Evolutionary conservation across 2,113 vertebrate species (phyloP), one percentile per base, ranked within the genome.

Genomic region (Nyctibius bracteatus): DNA sequence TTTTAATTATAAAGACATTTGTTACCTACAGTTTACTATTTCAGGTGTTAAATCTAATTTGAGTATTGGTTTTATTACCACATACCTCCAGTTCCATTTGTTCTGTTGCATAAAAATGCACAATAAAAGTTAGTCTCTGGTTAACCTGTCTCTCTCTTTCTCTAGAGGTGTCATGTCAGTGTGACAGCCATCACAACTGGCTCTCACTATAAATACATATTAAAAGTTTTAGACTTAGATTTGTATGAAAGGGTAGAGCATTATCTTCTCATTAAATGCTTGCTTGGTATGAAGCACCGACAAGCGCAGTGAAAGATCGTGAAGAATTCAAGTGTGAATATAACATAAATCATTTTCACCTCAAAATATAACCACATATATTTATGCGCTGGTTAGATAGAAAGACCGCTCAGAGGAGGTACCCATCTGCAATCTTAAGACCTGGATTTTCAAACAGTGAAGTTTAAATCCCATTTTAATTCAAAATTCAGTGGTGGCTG

Each of bases 1-100:
- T 98, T 97, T 98, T 98, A 98, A 98, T 98, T 98, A 97, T 97
- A 94, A 98, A 97, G 95, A 96, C 98, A 97, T 98, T 98, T 98
- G 98, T 98, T 98, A 98, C 98, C 95, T 97, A 97, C 97, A 97
- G 96, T 96, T 97, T 97, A 61, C 97, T 98, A 98, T 98, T 98
- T 97, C 97, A 94, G 92, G 97, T 98, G 97, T 98, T 97, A 93
- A 91, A 79, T 94, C 98, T 98, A 95, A 98, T 97, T 98, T 98
- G 90, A 98, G 93, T 98, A 97, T 98, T 98, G 89, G 95, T 98
- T 98, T 98, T 98, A 97, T 98, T 98, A 98, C 97, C 95, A 88
- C 97, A 98, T 98, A 98, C 98, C 97, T 98, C 97, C 97, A 98
- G 94, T 97, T 97, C 96, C 97, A 98, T 98, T 96, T 97, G 97